Evolutionary conservation across 2,888 invertebrate genomes (phyloP), one percentile per base, ranked within the genome.

Genomic region (Melanargia galathea): DNA sequence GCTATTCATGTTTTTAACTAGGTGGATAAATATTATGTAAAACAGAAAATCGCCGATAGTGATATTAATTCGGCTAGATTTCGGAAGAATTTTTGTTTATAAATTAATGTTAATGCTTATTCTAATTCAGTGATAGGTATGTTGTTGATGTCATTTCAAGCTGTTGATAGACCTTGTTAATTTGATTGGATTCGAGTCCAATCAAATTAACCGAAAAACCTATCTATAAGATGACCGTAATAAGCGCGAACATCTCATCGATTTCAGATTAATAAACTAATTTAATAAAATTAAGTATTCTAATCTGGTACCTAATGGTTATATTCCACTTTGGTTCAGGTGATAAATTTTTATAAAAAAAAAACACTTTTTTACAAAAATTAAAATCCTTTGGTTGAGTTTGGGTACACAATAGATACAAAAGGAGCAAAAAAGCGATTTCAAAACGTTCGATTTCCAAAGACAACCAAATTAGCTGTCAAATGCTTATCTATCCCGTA

Each of bases 381-480:
- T n/a, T n/a, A n/a, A n/a, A n/a, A n/a, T n/a, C n/a, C n/a, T n/a
- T n/a, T n/a, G n/a, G n/a, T n/a, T n/a, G n/a, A n/a, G n/a, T n/a
- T 16, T n/a, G 7, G 1, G 18, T 7, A 16, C 22, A 46, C 22
- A 46, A 46, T 46, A 18, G 18, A 18, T 18, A 2, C 18, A 10
- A 43, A 45, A 45, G 20, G 22, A 22, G 45, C 45, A 46, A 46
- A 46, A 46, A 46, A 46, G 20, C 45, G 13, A 43, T 18, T 43
- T 43, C 43, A 18, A 18, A 1, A 5, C 45, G 22, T 20, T 45
- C 20, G 10, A 40, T 30, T 56, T 57, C 20, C 35, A 45, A 40
- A 49, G 26, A 40, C 26, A 40, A 60, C 40, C 55, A 35, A 51
- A 58, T 48, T 48, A 48, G 24, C 58, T 35, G 24, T 48, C 48